Evolutionary conservation across 2,113 vertebrate genomes (phyloP), one percentile per base, ranked within the genome.

Genomic region (Calyptommatus sinebrachiatus): DNA sequence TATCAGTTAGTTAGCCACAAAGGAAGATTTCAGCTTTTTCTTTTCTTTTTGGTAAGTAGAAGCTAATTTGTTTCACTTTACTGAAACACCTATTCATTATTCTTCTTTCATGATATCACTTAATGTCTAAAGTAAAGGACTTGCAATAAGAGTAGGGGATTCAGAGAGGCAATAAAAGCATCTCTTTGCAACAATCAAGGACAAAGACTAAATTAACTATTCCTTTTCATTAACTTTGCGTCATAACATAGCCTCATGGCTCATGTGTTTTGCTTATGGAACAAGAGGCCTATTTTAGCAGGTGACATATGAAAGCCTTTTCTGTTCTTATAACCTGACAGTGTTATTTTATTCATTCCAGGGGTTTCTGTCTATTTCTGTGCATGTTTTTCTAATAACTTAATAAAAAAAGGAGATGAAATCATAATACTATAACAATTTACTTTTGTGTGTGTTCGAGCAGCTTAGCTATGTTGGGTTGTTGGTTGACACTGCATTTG

Each of bases 31-130:
- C 89, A 87, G 53, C 53, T 91, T 95, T 95, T 91, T 88, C 82
- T 75, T 89, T 88, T 92, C 92, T 92, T 91, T 63, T 82, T 85
- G 73, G 82, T 89, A 93, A 82, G 89, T 91, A 93, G 91, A 88
- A 88, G 81, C 84, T 92, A 90, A 91, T 93, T 95, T 93, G 87
- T 93, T 94, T 93, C 91, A 87, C 87, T 92, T 93, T 95, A 90
- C 87, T 90, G 89, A 93, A 93, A 89, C 86, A 87, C 79, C 82
- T 89, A 92, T 94, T 91, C 94, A 86, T 88, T 89, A 86, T 91
- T 91, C 83, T 79, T 81, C 85, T 94, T 94, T 90, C 83, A 88
- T 88, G 77, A 90, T 92, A 89, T 90, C 85, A 85, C 75, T 87
- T 91, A 57, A 88, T 80, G 76, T 92, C 88, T 92, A 84, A 81